Percentiles rank a stretch among this genome's conserved stretches.
Evolutionary conservation across 2,113 vertebrate genomes (phyloP).

Genomic region (Chionodraco myersi): DNA sequence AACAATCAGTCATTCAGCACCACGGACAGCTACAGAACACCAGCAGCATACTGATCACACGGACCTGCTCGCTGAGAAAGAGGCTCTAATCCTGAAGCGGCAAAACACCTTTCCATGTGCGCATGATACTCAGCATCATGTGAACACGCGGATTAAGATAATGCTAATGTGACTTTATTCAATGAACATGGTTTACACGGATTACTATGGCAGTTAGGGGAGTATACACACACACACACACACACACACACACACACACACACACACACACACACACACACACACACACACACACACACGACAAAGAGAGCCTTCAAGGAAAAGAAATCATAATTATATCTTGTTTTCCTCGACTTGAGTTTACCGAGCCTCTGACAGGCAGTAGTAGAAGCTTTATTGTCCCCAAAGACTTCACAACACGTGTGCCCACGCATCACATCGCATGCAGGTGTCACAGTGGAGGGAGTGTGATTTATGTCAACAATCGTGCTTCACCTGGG

Average conservation of each 20-base stretch:
- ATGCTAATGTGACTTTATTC: slow-evolving; percentile 63
- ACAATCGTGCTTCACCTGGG: slow-evolving; percentile 20
- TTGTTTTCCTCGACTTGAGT: slow-evolving; percentile 21
- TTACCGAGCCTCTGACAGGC: slow-evolving; percentile 13
- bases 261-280: slow-evolving; percentile 12
- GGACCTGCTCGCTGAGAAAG: background rate
- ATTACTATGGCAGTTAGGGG: slow-evolving; percentile 45
- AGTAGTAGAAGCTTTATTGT: background rate
- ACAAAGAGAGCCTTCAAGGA: slow-evolving; percentile 10
- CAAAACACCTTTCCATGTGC: slow-evolving; percentile 23
- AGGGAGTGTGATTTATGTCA: slow-evolving; percentile 39
- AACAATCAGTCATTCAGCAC: slow-evolving; percentile 63
- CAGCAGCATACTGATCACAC: slow-evolving; percentile 42
- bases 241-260: slow-evolving; percentile 14
- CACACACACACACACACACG: slow-evolving; percentile 11
- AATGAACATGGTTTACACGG: slow-evolving; percentile 37
- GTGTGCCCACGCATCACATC: background rate
- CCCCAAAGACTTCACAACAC: slow-evolving; percentile 19
- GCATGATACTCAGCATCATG: slow-evolving; percentile 33
- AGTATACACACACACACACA: slow-evolving; percentile 21
- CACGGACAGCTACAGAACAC: slow-evolving; percentile 54
- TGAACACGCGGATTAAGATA: slow-evolving; percentile 61
- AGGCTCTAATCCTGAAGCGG: slow-evolving; percentile 43
- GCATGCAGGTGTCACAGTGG: slow-evolving; percentile 33
- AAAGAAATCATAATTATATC: slow-evolving; percentile 28